Conservation (phyloP, 2,113 vertebrate genomes). For the Bucco capensis region DNA sequence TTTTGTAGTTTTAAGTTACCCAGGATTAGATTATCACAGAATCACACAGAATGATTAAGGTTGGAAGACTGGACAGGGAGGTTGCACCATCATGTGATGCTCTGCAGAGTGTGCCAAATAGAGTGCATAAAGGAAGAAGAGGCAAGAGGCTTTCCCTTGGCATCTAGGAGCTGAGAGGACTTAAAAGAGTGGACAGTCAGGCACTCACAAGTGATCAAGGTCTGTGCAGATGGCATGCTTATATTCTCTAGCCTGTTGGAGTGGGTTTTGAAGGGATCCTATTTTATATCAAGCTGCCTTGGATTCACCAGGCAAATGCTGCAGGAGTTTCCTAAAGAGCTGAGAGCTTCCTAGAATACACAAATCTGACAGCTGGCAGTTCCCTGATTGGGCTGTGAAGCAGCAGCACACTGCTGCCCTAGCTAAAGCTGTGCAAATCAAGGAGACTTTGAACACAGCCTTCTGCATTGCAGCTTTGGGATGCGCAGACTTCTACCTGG, state of each 20-base stretch:
- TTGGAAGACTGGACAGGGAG: neutral
- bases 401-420: neutral
- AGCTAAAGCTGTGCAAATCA: neutral
- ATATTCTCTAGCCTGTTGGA: neutral
- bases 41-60: no score
- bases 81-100: fast-evolving
- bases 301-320: neutral
- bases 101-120: neutral
- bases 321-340: neutral
- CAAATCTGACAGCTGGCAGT: neutral
- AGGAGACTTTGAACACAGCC: neutral
- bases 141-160: neutral
- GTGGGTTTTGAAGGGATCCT: neutral
- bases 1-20: neutral
- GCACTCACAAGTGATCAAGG: neutral
- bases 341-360: neutral
- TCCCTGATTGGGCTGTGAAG: neutral
- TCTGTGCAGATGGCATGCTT: neutral
- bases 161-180: neutral
- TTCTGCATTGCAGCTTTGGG: neutral
- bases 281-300: neutral
- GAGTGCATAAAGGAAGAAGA: neutral
- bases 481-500: neutral
- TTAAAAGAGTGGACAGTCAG: neutral
- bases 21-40: neutral